These are phyloP conservation scores for Percopsis transmontana DNA, from an alignment of 2,113 vertebrate species.

Conservation along the genomic window DNA sequence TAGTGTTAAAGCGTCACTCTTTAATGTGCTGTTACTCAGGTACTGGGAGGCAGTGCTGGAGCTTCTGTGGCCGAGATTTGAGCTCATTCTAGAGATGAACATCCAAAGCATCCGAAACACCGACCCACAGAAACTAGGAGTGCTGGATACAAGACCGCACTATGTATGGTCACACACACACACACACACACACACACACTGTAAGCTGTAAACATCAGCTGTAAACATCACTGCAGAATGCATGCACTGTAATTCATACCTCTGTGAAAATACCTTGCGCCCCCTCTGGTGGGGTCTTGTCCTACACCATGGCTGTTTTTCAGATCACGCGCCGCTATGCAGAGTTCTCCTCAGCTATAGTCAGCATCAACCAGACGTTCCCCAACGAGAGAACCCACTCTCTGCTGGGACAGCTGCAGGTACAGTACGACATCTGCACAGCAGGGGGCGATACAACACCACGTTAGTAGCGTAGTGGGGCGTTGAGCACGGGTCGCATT, in stretches of 20 bases:
- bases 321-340: constrained; percentile 91
- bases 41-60: constrained; percentile 92
- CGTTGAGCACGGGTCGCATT: too few species aligned
- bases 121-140: constrained; percentile 89
- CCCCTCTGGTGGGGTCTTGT: too few species aligned
- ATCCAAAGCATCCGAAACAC: constrained; percentile 91
- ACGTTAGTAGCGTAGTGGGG: too few species aligned
- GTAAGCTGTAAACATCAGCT: too few species aligned
- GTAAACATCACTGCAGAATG: too few species aligned
- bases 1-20: too few species aligned
- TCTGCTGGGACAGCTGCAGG: constrained; percentile 89
- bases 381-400: constrained; percentile 84
- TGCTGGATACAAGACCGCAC: constrained; percentile 89
- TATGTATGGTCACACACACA: constrained; percentile 72
- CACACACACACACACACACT: not conserved
- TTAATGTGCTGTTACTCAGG: constrained; percentile 64
- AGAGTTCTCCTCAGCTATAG: constrained; percentile 90
- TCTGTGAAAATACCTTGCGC: too few species aligned
- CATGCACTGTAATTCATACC: too few species aligned
- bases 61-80: constrained; percentile 89
- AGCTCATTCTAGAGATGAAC: constrained; percentile 90
- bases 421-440: constrained; percentile 33
- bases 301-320: not conserved
- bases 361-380: constrained; percentile 93
- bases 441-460: too few species aligned